These are phyloP conservation scores for Flabesymbios commensalis DNA, from an alignment of 2,888 invertebrate species.

Conservation along the genomic window DNA sequence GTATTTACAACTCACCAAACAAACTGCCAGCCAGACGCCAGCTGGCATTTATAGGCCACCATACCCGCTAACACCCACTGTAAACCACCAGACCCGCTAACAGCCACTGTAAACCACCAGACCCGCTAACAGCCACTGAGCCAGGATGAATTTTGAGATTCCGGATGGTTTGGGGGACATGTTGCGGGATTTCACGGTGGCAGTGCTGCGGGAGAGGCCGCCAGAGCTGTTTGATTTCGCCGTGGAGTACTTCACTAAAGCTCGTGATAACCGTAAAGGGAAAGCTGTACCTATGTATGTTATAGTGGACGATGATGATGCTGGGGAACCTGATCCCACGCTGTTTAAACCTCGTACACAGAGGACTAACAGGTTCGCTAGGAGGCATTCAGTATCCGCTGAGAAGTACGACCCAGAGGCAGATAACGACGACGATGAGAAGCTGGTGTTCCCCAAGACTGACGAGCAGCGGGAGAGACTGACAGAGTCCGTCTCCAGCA, in stretches of 20 bases:
- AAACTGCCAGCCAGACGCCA: too few species aligned
- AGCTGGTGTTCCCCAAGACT: conserved; percentile 57
- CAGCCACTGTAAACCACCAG: not conserved
- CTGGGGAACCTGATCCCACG: conserved; percentile 55
- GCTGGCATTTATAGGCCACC: too few species aligned
- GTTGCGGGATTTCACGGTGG: conserved; percentile 59
- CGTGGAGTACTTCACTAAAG: conserved; percentile 57
- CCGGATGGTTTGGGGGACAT: conserved; percentile 60
- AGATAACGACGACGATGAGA: conserved; percentile 57
- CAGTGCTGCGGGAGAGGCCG: conserved; percentile 58
- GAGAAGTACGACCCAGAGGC: conserved; percentile 59
- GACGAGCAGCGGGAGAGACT: conserved; percentile 57
- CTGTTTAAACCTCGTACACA: conserved; percentile 50
- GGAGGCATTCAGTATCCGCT: conserved; percentile 59
- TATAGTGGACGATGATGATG: conserved; percentile 57
- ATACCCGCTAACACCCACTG: too few species aligned
- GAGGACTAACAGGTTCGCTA: conserved; percentile 50
- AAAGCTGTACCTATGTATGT: conserved; percentile 60
- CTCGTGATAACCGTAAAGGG: conserved; percentile 49
- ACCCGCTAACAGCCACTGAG: not conserved
- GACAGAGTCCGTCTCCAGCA: conserved; percentile 52
- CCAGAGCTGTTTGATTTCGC: conserved; percentile 57
- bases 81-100: too few species aligned
- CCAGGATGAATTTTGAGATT: conserved; percentile 56
- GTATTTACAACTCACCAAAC: too few species aligned